Conservation (phyloP, 2,797 vertebrate species). For the Graptemys geographica region DNA sequence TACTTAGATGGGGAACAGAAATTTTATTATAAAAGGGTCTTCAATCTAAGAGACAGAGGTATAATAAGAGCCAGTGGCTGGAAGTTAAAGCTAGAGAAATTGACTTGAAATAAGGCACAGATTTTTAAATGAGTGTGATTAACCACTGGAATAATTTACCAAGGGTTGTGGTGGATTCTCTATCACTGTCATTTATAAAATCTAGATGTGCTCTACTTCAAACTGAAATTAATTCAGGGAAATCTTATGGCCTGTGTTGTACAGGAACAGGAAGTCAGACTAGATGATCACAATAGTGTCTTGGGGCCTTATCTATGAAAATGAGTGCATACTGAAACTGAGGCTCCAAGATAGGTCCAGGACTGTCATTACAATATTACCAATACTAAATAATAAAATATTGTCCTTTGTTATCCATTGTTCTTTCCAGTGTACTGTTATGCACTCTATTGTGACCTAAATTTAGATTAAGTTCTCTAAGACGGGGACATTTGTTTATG, state of each 20-base stretch:
- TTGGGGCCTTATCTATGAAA: not conserved
- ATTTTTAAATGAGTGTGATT: not conserved
- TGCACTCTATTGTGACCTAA: not conserved
- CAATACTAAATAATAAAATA: not conserved
- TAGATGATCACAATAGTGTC: not conserved
- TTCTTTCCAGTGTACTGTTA: not conserved
- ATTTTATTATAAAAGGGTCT: not conserved
- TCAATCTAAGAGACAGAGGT: not conserved
- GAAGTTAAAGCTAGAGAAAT: not conserved
- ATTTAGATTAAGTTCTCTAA: not conserved
- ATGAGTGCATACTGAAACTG: not conserved
- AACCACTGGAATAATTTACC: not conserved
- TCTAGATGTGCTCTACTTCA: not conserved
- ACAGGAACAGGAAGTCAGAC: rapidly evolving
- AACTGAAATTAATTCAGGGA: not conserved
- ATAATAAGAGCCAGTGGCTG: not conserved
- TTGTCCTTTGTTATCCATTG: not conserved
- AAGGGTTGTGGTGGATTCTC: not conserved
- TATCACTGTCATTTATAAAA: not conserved
- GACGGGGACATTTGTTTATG: not conserved
- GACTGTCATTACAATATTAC: not conserved
- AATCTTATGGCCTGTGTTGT: not conserved
- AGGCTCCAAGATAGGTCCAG: not conserved
- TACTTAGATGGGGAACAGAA: not conserved
- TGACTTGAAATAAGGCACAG: not conserved